Conservation (phyloP, 2,888 invertebrate species). For the Boloria selene region DNA sequence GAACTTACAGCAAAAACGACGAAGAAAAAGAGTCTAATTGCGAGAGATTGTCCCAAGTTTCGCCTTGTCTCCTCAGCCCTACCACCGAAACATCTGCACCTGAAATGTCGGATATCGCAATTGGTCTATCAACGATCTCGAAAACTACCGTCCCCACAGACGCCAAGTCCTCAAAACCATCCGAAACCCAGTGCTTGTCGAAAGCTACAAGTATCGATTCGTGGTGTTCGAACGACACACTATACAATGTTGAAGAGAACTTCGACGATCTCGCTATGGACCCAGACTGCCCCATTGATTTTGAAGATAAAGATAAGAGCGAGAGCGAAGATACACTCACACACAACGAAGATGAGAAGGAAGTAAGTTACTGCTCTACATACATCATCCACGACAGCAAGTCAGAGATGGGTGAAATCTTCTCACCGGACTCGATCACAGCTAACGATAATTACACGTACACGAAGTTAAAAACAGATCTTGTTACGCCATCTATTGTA, state of each 20-base stretch:
- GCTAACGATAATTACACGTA: conserved; percentile 70
- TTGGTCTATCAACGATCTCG: conserved; percentile 74
- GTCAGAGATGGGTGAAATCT: conserved; percentile 66
- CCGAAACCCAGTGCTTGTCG: conserved; percentile 72
- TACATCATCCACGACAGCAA: conserved; percentile 72
- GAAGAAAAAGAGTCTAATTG: conserved; percentile 63
- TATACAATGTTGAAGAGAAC: conserved; percentile 84
- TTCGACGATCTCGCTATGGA: conserved; percentile 76
- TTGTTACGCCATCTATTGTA: conserved; percentile 54
- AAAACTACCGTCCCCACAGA: conserved; percentile 76
- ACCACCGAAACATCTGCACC: conserved; percentile 67
- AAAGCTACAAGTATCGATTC: conserved; percentile 84
- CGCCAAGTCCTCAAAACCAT: conserved; percentile 74
- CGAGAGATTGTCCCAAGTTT: conserved; percentile 71
- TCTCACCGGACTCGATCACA: conserved; percentile 73
- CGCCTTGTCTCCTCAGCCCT: conserved; percentile 72
- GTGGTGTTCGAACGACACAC: conserved; percentile 85
- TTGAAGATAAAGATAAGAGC: conserved; percentile 60
- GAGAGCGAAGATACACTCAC: conserved; percentile 71
- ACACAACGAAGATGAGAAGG: conserved; percentile 68
- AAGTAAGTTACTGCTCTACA: conserved; percentile 67
- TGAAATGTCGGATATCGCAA: conserved; percentile 61
- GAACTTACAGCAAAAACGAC: conserved; percentile 63
- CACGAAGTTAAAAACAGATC: conserved; percentile 67
- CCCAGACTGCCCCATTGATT: conserved; percentile 57